Evolutionary conservation across 1,140 invertebrate genomes (phyloP), one percentile per base, ranked within the genome.

Genomic region (Ptiloglossa arizonensis): DNA sequence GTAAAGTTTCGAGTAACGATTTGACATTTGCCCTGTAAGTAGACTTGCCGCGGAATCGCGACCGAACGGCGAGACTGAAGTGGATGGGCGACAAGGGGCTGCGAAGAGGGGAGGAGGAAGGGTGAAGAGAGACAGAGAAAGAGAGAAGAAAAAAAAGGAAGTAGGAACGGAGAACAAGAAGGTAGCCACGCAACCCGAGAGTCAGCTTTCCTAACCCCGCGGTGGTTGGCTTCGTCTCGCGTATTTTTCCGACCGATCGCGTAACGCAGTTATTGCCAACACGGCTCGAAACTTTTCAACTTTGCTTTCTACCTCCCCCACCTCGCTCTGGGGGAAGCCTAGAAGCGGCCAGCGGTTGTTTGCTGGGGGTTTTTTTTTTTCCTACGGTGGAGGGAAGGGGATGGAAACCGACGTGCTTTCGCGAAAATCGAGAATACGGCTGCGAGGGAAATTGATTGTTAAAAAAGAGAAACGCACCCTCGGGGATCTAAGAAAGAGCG

Each of bases 1-100:
- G 80, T 59, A 71, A 79, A 84, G 81, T 84, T 84, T 84, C 77
- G 70, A 73, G 66, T 71, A 84, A 84, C 82, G 82, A 84, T 84
- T 84, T 79, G 81, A 84, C 82, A 70, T 84, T 84, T 63, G 76
- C 70, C 66, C 48, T 62, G 50, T 79, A 73, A 82, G 75, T 54
- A 80, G 44, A 66, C 66, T 19, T 13, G 35, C 54, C 76, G 52
- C 24, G 24, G 46, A 50, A 57, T 73, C 80, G 67, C 44, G 29
- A 64, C 32, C 32, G 17, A 44, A n/a, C n/a, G n/a, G n/a, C n/a
- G n/a, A n/a, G n/a, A n/a, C n/a, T n/a, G n/a, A n/a, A n/a, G n/a
- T n/a, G n/a, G n/a, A n/a, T n/a, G n/a, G n/a, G n/a, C n/a, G n/a
- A n/a, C n/a, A n/a, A n/a, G n/a, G n/a, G 19, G 64, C 15, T 1